phyloP scores from a whole-genome alignment of 1,140 invertebrate species.

The Penaeus vannamei region DNA sequence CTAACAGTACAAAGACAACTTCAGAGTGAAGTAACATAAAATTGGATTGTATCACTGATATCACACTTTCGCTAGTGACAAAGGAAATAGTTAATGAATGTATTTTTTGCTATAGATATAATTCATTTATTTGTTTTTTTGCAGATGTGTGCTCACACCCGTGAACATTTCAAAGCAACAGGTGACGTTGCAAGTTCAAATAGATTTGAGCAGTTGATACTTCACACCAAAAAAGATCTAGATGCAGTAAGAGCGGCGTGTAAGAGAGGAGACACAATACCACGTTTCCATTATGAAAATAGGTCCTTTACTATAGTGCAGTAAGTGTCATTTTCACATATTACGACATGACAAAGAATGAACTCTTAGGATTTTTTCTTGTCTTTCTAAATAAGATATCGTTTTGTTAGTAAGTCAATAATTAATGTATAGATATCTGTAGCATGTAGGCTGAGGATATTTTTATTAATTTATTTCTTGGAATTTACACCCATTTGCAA shows the following conservation, averaged over 20 bases:
- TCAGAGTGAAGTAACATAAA: too few species aligned
- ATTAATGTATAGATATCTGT: too few species aligned
- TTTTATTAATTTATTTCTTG: too few species aligned
- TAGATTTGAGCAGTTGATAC: conserved; percentile 88
- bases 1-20: too few species aligned
- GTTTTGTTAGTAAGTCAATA: too few species aligned
- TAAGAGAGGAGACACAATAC: conserved; percentile 77
- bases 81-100: neutral
- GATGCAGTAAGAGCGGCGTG: conserved; percentile 85
- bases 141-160: conserved; percentile 86
- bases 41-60: too few species aligned
- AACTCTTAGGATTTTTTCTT: too few species aligned
- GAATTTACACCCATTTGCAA: too few species aligned
- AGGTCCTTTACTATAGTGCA: conserved; percentile 91
- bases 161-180: conserved; percentile 91
- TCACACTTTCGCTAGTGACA: too few species aligned
- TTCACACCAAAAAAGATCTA: conserved; percentile 89
- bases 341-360: too few species aligned
- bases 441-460: too few species aligned
- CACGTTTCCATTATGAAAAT: conserved; percentile 94
- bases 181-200: conserved; percentile 94
- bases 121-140: conserved; percentile 68
- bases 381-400: too few species aligned
- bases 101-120: neutral
- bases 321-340: conserved; percentile 73